phyloP scores from a whole-genome alignment of 2,797 vertebrate species.

The Otolemur crassicaudatus region DNA sequence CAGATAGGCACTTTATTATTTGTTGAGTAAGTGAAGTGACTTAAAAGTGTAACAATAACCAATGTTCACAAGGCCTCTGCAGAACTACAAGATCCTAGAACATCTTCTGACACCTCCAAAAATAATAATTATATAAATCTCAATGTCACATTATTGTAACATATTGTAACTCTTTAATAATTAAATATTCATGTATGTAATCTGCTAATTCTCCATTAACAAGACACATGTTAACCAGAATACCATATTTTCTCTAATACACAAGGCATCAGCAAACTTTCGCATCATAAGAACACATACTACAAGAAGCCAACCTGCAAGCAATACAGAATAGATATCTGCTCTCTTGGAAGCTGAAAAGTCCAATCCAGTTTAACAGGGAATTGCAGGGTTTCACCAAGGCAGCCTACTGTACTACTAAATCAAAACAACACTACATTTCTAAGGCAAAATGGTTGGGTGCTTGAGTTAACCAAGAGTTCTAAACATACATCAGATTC shows the following conservation, averaged over 20 bases:
- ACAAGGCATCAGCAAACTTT: not conserved
- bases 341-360: not conserved
- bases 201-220: constrained; percentile 49
- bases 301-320: not conserved
- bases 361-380: not conserved
- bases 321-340: not conserved
- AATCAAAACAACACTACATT: not conserved
- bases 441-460: constrained; percentile 27
- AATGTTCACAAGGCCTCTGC: not conserved
- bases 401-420: not conserved
- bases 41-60: not conserved
- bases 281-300: not conserved
- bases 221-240: constrained; percentile 14
- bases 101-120: not conserved
- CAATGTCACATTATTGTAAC: not conserved
- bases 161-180: constrained; percentile 9
- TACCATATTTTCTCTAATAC: not conserved
- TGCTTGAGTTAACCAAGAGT: constrained; percentile 12
- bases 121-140: constrained; percentile 9
- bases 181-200: not conserved
- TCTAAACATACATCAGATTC: not conserved
- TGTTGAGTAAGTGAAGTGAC: constrained; percentile 19
- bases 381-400: not conserved
- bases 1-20: not conserved
- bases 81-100: not conserved